Conservation (phyloP, 2,113 vertebrate genomes). For the Ciconia maguari region DNA sequence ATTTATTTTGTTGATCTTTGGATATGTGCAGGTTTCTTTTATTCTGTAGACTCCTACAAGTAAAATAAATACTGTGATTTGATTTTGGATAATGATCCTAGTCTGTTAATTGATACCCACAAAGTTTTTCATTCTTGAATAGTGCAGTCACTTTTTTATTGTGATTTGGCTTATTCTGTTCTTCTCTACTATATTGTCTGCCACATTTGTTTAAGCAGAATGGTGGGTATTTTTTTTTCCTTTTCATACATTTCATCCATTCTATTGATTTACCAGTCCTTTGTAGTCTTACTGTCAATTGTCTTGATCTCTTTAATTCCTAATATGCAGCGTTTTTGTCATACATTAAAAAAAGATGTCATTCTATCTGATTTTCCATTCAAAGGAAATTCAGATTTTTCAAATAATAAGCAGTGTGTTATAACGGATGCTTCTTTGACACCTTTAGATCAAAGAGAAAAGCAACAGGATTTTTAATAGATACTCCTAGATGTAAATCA, state of each 20-base stretch:
- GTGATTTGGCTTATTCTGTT: background rate
- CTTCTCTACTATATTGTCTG: background rate
- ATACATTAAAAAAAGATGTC: constrained; percentile 37
- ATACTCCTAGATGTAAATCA: constrained; percentile 37
- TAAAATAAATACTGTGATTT: background rate
- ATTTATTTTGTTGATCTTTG: background rate
- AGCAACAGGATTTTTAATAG: constrained; percentile 52
- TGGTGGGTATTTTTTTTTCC: background rate
- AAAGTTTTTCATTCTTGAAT: background rate
- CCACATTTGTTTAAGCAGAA: background rate
- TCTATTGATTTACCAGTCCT: constrained; percentile 43
- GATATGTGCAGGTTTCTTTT: background rate
- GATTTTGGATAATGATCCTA: background rate
- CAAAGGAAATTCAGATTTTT: constrained; percentile 51
- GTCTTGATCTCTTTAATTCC: constrained; percentile 61
- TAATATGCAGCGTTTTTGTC: constrained; percentile 58
- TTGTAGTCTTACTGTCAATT: constrained; percentile 55
- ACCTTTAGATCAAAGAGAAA: constrained; percentile 60
- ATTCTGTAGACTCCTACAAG: background rate
- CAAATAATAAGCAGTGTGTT: constrained; percentile 51
- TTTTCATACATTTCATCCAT: background rate
- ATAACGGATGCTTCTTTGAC: constrained; percentile 41
- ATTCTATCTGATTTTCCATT: constrained; percentile 54
- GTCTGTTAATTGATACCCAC: background rate
- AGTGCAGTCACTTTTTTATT: background rate